Conservation (phyloP, 2,888 invertebrate genomes). For the Diplazon laetatorius region DNA sequence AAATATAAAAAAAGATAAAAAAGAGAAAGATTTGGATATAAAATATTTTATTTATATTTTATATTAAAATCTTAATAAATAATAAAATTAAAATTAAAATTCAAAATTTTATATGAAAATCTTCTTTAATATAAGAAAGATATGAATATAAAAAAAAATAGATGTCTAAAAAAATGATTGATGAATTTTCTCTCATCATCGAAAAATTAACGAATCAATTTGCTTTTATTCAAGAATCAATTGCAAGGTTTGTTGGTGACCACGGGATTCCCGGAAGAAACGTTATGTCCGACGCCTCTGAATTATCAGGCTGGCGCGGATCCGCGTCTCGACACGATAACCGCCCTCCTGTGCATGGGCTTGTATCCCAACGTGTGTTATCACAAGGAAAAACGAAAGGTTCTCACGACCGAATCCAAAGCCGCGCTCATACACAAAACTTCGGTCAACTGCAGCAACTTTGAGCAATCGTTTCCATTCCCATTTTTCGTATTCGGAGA, state of each 20-base stretch:
- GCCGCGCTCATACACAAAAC: constrained; percentile 98
- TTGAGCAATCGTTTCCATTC: constrained; percentile 92
- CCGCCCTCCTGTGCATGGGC: constrained; percentile 94
- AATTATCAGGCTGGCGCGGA: constrained; percentile 90
- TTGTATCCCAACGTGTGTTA: constrained; percentile 98
- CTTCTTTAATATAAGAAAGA: too few species aligned
- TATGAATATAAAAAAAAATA: too few species aligned
- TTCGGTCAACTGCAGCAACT: constrained; percentile 96
- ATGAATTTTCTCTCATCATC: neutral
- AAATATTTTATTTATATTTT: too few species aligned
- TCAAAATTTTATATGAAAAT: too few species aligned
- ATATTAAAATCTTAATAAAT: too few species aligned
- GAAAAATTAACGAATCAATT: neutral
- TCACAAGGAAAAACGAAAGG: constrained; percentile 97
- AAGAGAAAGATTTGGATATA: too few species aligned
- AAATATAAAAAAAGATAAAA: too few species aligned
- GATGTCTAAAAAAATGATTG: too few species aligned
- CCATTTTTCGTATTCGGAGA: constrained; percentile 99
- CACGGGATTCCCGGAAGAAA: constrained; percentile 95
- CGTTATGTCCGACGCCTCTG: constrained; percentile 89
- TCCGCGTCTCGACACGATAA: constrained; percentile 91
- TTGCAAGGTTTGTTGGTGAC: constrained; percentile 87
- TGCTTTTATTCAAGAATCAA: constrained; percentile 84
- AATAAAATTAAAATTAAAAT: too few species aligned
- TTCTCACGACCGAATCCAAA: constrained; percentile 97